A percentile compares a stretch with the other conserved stretches of the same genome.
Evolutionary conservation across 2,888 invertebrate genomes (phyloP).

Genomic region (Fragum fragum): DNA sequence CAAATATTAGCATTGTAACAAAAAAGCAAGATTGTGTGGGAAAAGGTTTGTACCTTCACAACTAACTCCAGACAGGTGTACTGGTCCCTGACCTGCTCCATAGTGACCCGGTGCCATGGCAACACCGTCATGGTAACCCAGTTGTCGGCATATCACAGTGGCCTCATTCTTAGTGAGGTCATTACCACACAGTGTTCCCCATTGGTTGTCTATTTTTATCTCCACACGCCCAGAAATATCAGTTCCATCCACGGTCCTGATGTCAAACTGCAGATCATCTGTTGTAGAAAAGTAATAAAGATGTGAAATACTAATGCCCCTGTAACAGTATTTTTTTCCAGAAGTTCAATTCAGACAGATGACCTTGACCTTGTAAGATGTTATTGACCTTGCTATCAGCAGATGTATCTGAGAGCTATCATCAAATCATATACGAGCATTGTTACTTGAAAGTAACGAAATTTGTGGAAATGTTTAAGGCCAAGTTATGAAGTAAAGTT

Average conservation of each 20-base stretch:
- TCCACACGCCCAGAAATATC: conserved; percentile 65
- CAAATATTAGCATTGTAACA: too few relatives aligned
- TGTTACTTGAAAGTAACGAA: too few relatives aligned
- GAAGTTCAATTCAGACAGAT: too few relatives aligned
- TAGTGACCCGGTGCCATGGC: conserved; percentile 45
- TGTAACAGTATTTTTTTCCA: too few relatives aligned
- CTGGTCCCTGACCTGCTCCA: conserved; percentile 43
- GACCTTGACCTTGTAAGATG: too few relatives aligned
- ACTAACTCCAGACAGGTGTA: conserved; percentile 46
- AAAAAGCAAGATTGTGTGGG: too few relatives aligned
- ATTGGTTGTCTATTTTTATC: conserved; percentile 87
- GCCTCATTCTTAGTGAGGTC: conserved; percentile 91
- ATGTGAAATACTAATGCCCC: neutral
- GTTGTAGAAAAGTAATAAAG: neutral
- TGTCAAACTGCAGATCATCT: conserved; percentile 50
- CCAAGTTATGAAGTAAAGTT: too few relatives aligned
- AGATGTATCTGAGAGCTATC: too few relatives aligned
- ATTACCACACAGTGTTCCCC: conserved; percentile 92
- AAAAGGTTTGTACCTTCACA: conserved; percentile 59
- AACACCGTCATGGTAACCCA: conserved; percentile 88
- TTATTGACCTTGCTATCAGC: too few relatives aligned
- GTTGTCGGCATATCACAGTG: conserved; percentile 90
- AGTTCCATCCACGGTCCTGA: conserved; percentile 66
- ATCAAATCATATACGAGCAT: too few relatives aligned
- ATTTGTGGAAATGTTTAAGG: too few relatives aligned